phyloP scores from a whole-genome alignment of 2,797 vertebrate species.

The Momotus momota region DNA sequence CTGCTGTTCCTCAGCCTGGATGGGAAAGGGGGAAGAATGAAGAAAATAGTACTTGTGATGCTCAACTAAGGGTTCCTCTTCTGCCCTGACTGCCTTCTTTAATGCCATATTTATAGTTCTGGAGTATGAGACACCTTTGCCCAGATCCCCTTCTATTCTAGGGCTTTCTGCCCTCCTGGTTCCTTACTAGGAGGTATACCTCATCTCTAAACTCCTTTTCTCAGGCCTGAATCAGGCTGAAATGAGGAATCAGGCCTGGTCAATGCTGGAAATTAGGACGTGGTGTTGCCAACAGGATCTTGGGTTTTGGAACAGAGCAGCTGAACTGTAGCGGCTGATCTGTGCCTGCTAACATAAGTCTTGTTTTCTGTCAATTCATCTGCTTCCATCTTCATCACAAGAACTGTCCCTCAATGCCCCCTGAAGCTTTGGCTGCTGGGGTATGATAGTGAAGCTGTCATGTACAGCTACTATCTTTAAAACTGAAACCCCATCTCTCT shows the following conservation, averaged over 20 bases:
- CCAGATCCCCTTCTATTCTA: background rate
- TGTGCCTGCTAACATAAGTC: background rate
- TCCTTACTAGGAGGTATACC: background rate
- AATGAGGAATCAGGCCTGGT: background rate
- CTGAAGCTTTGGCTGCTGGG: background rate
- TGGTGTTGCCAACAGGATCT: background rate
- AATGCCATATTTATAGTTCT: background rate
- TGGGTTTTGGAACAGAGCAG: background rate
- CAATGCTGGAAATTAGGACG: background rate
- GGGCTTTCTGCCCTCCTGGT: background rate
- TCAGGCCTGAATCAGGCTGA: background rate
- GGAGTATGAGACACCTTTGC: background rate
- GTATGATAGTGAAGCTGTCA: accelerated
- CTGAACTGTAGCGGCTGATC: background rate
- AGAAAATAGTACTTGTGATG: background rate
- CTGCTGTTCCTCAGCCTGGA: background rate
- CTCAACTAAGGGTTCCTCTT: accelerated
- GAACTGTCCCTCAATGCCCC: background rate
- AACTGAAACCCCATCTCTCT: background rate
- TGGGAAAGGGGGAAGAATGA: background rate
- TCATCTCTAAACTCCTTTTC: background rate
- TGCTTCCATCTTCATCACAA: background rate
- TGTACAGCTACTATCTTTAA: background rate
- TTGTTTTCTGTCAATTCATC: background rate
- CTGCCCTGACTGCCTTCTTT: background rate